Base-by-base conservation (phyloP, 2,888 invertebrate genomes). In the Anoncus sp. region DNA sequence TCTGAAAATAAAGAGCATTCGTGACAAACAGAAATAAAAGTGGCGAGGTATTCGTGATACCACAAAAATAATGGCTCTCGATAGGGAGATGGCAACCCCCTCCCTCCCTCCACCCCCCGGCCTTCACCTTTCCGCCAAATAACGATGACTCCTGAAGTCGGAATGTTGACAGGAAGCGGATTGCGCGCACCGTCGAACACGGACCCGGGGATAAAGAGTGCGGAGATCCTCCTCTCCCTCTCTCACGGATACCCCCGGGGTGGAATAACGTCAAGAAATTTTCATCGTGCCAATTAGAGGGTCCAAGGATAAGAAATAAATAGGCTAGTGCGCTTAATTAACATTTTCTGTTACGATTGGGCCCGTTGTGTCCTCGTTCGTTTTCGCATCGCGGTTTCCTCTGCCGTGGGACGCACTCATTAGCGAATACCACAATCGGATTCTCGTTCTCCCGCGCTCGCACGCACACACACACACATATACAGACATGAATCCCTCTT, bases 391-490 rank as follows among this genome's bases (percentile, higher is more conserved):
- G 65, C 63, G 75, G 77, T 79, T 79, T 75, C 72, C 63, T 38
- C 75, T 16, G 74, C 73, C 72, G 74, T 69, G 69, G 80, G 78
- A 81, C 77, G 75, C 80, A 87, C 90, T 91, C 90, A 91, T 91
- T 91, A 91, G 90, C 85, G 87, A 91, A 91, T 91, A 90, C 90
- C 90, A 86, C 87, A 84, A 87, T 84, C 82, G 87, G 85, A 85
- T 86, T 88, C 89, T 83, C 85, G 83, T 67, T 79, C 75, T 77
- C 59, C 76, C 59, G 62, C 65, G 62, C 55, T 40, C 53, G 47
- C 51, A 24, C 31, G 22, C 55, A n/a, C 62, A 38, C 57, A 45
- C 24, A 12, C 60, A 53, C 40, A 24, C 24, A 51, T 38, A 14
- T 51, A 45, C 31, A 20, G 12, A 65, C 38, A 63, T 31, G n/a